phyloP scores from a whole-genome alignment of 2,888 invertebrate genomes.

The Thalpophila matura region DNA sequence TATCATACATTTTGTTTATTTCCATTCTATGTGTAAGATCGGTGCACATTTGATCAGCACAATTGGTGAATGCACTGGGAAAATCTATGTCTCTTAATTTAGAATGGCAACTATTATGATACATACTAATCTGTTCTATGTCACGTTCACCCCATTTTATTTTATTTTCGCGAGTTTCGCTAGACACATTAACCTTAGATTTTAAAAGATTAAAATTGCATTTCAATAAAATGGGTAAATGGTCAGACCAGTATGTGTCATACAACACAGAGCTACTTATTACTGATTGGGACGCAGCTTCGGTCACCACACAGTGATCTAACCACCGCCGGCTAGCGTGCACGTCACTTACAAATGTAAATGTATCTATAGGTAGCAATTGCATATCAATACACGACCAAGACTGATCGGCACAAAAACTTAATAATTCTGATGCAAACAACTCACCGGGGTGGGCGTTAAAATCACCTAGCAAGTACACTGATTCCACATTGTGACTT shows the following conservation, averaged over 20 bases:
- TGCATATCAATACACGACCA: conserved; percentile 11
- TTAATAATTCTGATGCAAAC: not conserved
- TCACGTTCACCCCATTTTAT: not conserved
- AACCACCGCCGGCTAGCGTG: conserved; percentile 8
- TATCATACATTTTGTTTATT: not conserved
- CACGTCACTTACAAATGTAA: conserved; percentile 1
- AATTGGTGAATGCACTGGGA: not conserved
- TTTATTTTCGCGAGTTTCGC: not conserved
- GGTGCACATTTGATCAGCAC: not conserved
- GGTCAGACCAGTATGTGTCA: conserved; percentile 19
- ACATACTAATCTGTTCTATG: not conserved
- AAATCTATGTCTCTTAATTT: not conserved
- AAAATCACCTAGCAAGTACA: too few species aligned
- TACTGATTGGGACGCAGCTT: conserved; percentile 7
- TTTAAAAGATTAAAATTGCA: conserved; percentile 4
- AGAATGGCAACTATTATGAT: too few species aligned
- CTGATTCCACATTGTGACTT: not conserved
- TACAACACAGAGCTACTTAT: not conserved
- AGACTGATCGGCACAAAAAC: not conserved
- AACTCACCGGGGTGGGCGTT: too few species aligned
- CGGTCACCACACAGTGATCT: conserved; percentile 21
- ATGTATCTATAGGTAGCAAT: not conserved
- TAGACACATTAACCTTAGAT: too few species aligned
- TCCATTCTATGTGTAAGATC: not conserved
- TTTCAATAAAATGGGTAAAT: not conserved